Conservation (phyloP, 1,140 invertebrate genomes). For the Meloidogyne chitwoodi region DNA sequence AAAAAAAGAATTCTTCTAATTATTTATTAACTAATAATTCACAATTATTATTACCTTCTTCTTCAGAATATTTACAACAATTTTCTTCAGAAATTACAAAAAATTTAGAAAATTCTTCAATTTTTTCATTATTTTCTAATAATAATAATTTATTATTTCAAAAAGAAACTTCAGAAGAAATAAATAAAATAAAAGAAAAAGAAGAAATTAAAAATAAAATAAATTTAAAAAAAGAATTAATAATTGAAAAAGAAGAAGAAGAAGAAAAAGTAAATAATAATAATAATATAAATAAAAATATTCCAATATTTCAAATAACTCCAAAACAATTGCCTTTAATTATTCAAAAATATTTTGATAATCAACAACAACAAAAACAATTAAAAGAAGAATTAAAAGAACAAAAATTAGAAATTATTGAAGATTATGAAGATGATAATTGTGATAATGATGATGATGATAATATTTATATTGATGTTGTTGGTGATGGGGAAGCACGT, state of each 20-base stretch:
- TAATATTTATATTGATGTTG: conserved; percentile 7
- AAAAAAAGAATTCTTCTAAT: too few relatives aligned
- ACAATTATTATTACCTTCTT: neutral
- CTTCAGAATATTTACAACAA: neutral
- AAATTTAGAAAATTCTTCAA: neutral
- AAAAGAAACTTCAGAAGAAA: neutral
- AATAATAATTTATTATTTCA: neutral
- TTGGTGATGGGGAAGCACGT: conserved; percentile 9
- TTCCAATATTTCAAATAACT: neutral
- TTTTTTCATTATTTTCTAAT: too few relatives aligned
- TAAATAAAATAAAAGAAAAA: too few relatives aligned
- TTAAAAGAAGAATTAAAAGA: neutral
- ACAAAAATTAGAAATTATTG: neutral
- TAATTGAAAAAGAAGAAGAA: too few relatives aligned
- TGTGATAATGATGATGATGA: neutral
- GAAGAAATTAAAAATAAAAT: too few relatives aligned
- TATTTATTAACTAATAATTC: neutral
- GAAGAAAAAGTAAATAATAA: neutral
- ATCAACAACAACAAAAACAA: neutral
- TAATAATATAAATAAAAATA: too few relatives aligned
- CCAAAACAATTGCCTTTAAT: neutral
- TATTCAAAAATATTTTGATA: neutral
- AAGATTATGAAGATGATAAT: neutral
- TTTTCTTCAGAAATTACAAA: neutral
- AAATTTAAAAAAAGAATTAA: too few relatives aligned